Conservation (phyloP, 2,113 vertebrate genomes). For the Malaclemys terrapin region DNA sequence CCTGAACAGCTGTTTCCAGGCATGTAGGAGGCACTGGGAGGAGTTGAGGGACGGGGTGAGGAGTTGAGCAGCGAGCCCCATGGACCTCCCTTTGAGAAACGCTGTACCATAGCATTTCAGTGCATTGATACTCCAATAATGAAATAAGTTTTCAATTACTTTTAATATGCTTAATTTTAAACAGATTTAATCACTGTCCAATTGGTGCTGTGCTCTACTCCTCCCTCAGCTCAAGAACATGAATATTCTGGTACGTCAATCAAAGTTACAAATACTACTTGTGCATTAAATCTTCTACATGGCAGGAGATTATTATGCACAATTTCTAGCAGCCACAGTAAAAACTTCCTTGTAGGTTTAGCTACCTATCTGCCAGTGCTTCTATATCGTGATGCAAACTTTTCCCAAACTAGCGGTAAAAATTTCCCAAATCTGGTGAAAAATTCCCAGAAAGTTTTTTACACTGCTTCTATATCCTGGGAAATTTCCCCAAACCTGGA, state of each 20-base stretch:
- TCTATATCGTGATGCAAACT: too few species aligned
- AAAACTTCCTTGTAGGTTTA: neutral
- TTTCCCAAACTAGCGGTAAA: too few species aligned
- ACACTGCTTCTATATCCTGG: too few species aligned
- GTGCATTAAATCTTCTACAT: neutral
- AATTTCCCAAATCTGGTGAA: too few species aligned
- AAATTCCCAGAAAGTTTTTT: too few species aligned
- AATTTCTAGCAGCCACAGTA: neutral
- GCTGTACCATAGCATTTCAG: neutral
- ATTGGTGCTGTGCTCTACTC: neutral
- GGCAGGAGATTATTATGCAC: neutral
- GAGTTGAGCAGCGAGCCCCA: too few species aligned
- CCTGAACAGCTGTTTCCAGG: too few species aligned
- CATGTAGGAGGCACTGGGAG: too few species aligned
- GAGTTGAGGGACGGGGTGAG: too few species aligned
- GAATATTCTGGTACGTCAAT: neutral
- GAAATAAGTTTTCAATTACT: neutral
- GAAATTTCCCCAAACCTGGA: too few species aligned
- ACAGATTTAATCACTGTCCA: neutral
- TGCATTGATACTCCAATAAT: neutral
- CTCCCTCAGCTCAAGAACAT: accelerated
- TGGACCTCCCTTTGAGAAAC: too few species aligned
- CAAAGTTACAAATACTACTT: neutral
- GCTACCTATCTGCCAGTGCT: neutral
- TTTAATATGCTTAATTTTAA: neutral